Percentiles rank a stretch among this genome's conserved stretches.
Conservation (phyloP, 2,888 invertebrate genomes). For the Mongoloraphidia duomilia region DNA sequence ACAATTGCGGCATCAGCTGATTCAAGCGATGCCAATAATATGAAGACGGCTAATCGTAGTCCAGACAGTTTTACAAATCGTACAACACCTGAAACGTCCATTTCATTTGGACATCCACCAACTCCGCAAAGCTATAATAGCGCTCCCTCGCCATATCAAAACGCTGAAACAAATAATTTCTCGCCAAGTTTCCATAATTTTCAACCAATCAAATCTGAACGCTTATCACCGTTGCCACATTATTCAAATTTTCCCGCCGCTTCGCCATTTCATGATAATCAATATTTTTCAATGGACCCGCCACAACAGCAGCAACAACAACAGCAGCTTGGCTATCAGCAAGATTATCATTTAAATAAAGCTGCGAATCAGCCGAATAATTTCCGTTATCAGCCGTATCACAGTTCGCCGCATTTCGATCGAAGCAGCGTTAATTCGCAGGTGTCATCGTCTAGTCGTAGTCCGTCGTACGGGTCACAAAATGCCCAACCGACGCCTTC, state of each 20-base stretch:
- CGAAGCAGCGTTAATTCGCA: conserved; percentile 29
- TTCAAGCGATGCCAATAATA: conserved; percentile 45
- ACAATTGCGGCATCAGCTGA: conserved; percentile 58
- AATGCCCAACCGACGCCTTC: conserved; percentile 55
- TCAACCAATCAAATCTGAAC: conserved; percentile 27
- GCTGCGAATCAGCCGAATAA: conserved; percentile 17
- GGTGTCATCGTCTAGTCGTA: conserved; percentile 31
- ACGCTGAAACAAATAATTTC: conserved; percentile 39
- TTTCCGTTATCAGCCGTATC: conserved; percentile 31
- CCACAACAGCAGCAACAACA: conserved; percentile 19
- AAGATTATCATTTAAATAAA: conserved; percentile 24
- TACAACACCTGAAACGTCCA: conserved; percentile 41
- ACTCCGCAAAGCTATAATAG: conserved; percentile 52
- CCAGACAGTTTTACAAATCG: conserved; percentile 36
- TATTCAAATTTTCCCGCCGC: conserved; percentile 10
- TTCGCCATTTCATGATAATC: conserved; percentile 5
- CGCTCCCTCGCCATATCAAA: conserved; percentile 51
- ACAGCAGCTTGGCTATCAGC: conserved; percentile 24
- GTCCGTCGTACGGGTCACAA: conserved; percentile 32
- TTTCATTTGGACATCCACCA: conserved; percentile 45
- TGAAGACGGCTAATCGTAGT: conserved; percentile 41
- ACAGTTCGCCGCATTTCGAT: conserved; percentile 33
- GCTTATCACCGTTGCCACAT: conserved; percentile 20
- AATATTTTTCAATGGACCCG: conserved; percentile 15
- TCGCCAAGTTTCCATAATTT: conserved; percentile 32